Conservation (phyloP, 2,888 invertebrate genomes). For the Spodoptera littoralis region DNA sequence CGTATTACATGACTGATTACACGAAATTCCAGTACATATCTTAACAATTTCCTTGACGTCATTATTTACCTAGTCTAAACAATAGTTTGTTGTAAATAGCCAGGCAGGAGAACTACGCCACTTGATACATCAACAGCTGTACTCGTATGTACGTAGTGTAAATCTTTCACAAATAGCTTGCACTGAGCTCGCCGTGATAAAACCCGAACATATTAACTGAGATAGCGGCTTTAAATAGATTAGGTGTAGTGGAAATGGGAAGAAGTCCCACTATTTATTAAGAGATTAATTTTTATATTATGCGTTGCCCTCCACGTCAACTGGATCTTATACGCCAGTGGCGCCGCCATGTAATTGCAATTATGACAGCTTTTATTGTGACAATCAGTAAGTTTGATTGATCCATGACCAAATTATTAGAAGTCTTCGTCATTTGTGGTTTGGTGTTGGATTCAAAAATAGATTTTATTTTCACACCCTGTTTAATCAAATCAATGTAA, state of each 20-base stretch:
- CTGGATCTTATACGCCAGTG: neutral
- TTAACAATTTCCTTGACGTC: slow-evolving; percentile 8
- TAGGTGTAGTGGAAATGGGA: neutral
- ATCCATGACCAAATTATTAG: too few relatives aligned
- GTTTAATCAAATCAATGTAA: too few relatives aligned
- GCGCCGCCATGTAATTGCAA: too few relatives aligned
- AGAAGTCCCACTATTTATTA: slow-evolving; percentile 17
- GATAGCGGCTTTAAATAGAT: slow-evolving; percentile 40
- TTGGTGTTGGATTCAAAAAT: neutral
- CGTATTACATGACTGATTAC: slow-evolving; percentile 11
- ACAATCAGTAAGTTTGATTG: too few relatives aligned
- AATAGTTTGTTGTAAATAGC: slow-evolving; percentile 3
- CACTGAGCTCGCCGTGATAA: slow-evolving; percentile 52
- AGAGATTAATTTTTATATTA: neutral
- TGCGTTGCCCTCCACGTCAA: neutral
- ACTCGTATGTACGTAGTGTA: slow-evolving; percentile 16
- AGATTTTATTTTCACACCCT: neutral
- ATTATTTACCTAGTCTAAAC: slow-evolving; percentile 13
- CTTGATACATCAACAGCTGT: slow-evolving; percentile 1
- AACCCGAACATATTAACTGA: slow-evolving; percentile 23
- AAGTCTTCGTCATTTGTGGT: too few relatives aligned
- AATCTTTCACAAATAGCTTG: slow-evolving; percentile 52
- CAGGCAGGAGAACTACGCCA: neutral
- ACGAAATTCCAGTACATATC: slow-evolving; percentile 1
- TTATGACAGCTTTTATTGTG: too few relatives aligned